phyloP scores from a whole-genome alignment of 2,888 invertebrate species.

The Pachycephus smyrnensis region DNA sequence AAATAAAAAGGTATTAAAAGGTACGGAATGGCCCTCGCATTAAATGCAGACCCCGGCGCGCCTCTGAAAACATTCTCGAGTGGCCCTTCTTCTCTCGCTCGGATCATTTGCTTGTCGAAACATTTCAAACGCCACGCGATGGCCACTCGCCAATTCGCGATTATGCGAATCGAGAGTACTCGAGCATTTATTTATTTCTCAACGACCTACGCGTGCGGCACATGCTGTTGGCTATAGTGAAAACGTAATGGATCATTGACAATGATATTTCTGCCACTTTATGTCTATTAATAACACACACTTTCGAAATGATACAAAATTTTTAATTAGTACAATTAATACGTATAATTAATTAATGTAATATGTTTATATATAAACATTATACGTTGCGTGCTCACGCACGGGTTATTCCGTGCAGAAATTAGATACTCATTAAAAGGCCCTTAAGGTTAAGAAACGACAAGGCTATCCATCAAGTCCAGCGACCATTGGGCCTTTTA shows the following conservation, averaged over 20 bases:
- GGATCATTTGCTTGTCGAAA: neutral
- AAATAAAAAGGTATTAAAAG: slow-evolving; percentile 8
- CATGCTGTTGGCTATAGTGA: neutral
- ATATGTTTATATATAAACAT: neutral
- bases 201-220: neutral
- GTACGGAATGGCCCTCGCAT: slow-evolving; percentile 1
- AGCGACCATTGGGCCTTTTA: neutral
- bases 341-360: too few relatives aligned
- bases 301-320: neutral
- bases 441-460: slow-evolving; percentile 19
- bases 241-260: neutral
- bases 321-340: neutral
- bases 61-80: neutral
- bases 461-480: slow-evolving; percentile 13
- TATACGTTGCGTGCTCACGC: neutral
- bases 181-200: neutral
- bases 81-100: neutral
- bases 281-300: neutral
- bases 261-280: neutral
- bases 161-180: neutral
- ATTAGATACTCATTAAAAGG: slow-evolving; percentile 42
- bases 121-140: neutral
- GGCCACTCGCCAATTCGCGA: neutral
- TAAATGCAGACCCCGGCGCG: neutral
- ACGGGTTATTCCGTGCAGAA: neutral